phyloP scores from a whole-genome alignment of 2,797 vertebrate genomes.

The Sandelia bainsii region DNA sequence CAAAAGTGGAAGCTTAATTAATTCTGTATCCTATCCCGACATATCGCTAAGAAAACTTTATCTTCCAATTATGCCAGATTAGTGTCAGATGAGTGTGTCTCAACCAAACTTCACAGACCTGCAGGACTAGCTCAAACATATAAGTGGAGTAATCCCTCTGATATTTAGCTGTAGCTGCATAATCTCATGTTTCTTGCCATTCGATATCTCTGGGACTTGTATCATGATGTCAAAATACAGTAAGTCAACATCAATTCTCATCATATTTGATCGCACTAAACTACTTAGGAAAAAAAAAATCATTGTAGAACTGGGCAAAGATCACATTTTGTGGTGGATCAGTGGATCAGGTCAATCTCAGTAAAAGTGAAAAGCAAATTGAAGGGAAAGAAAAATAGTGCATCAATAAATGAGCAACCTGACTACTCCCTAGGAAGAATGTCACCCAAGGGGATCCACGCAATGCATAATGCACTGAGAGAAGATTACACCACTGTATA shows the following conservation, averaged over 20 bases:
- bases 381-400: slow-evolving; percentile 52
- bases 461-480: slow-evolving; percentile 75
- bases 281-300: background rate
- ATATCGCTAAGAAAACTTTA: slow-evolving; percentile 60
- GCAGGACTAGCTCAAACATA: slow-evolving; percentile 52
- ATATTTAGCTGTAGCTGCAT: slow-evolving; percentile 53
- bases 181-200: slow-evolving; percentile 43
- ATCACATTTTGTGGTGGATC: slow-evolving; percentile 18
- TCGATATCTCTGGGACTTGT: slow-evolving; percentile 23
- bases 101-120: slow-evolving; percentile 55
- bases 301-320: slow-evolving; percentile 5
- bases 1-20: slow-evolving; percentile 61
- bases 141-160: slow-evolving; percentile 54
- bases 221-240: slow-evolving; percentile 14
- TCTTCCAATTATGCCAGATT: slow-evolving; percentile 72
- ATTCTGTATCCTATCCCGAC: slow-evolving; percentile 46
- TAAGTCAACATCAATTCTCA: slow-evolving; percentile 19
- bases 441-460: slow-evolving; percentile 55
- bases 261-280: slow-evolving; percentile 17
- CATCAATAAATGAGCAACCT: slow-evolving; percentile 71
- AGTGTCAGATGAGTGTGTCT: slow-evolving; percentile 68
- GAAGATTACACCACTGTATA: slow-evolving; percentile 82
- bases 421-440: slow-evolving; percentile 63
- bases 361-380: slow-evolving; percentile 50
- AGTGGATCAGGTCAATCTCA: slow-evolving; percentile 29